Evolutionary conservation across 2,797 vertebrate species (phyloP).

Genomic region (Aplochiton taeniatus): DNA sequence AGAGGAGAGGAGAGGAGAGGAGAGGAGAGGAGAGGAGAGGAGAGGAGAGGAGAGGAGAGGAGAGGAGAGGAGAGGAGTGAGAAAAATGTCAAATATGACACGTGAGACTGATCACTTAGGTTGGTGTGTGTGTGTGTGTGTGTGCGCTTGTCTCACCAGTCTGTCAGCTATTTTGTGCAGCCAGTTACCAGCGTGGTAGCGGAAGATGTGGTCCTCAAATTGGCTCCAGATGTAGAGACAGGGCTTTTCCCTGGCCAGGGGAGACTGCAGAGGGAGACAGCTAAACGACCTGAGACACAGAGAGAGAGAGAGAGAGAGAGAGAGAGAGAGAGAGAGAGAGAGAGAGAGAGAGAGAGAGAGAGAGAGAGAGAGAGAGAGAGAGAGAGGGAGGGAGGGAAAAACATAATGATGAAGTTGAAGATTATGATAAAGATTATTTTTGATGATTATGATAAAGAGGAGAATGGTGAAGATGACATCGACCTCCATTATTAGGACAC

Average conservation of each 20-base stretch:
- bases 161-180: constrained; percentile 84
- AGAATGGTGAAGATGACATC: no score
- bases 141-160: constrained; percentile 57
- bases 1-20: background rate
- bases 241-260: constrained; percentile 73
- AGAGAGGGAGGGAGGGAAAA: background rate
- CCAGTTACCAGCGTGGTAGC: constrained; percentile 85
- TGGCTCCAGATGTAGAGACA: constrained; percentile 85
- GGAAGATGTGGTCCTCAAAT: constrained; percentile 91
- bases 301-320: constrained; percentile 18
- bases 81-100: background rate
- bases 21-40: background rate
- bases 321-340: background rate
- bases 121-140: background rate
- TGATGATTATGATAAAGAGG: no score
- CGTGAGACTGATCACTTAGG: background rate
- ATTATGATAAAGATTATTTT: no score
- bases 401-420: no score
- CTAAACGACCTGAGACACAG: constrained; percentile 78
- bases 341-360: constrained; percentile 12
- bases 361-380: constrained; percentile 13
- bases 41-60: background rate
- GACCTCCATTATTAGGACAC: no score
- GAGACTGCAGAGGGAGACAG: constrained; percentile 79
- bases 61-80: background rate